Evolutionary conservation across 2,113 vertebrate species (phyloP).

Genomic region (Nerophis lumbriciformis): DNA sequence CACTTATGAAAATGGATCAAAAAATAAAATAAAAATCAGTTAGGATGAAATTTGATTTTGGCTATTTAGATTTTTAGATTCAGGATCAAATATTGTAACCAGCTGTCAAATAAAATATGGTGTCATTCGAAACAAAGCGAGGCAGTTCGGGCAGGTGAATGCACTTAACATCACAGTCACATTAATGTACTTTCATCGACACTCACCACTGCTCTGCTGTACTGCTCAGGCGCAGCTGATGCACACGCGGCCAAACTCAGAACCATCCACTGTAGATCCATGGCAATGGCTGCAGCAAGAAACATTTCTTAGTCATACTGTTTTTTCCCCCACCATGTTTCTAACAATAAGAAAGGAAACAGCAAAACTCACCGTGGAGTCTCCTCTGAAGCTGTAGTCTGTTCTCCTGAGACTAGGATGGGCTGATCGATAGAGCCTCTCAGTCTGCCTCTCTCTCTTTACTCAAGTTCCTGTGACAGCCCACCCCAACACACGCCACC

Average conservation of each 20-base stretch:
- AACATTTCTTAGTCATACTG: background rate
- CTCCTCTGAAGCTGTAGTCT: constrained; percentile 8
- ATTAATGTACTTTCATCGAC: background rate
- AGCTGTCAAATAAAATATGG: too few species aligned
- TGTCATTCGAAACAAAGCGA: background rate
- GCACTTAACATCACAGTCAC: background rate
- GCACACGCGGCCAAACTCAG: constrained; percentile 27
- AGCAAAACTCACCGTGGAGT: constrained; percentile 46
- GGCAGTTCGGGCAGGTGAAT: background rate
- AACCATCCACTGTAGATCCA: constrained; percentile 43
- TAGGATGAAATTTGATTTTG: too few species aligned
- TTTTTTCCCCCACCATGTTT: background rate
- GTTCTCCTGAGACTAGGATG: constrained; percentile 52
- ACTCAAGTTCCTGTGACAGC: background rate
- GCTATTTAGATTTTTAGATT: too few species aligned
- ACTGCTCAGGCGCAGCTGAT: constrained; percentile 46
- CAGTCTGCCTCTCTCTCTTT: constrained; percentile 4
- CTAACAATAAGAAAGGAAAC: background rate
- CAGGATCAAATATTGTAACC: too few species aligned
- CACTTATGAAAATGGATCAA: too few species aligned
- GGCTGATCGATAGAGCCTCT: constrained; percentile 43
- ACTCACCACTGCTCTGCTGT: constrained; percentile 70
- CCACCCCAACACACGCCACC: background rate
- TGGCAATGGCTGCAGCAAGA: constrained; percentile 21
- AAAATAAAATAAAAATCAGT: too few species aligned